Conservation (phyloP, 1,140 invertebrate species). For the Idris sp. region DNA sequence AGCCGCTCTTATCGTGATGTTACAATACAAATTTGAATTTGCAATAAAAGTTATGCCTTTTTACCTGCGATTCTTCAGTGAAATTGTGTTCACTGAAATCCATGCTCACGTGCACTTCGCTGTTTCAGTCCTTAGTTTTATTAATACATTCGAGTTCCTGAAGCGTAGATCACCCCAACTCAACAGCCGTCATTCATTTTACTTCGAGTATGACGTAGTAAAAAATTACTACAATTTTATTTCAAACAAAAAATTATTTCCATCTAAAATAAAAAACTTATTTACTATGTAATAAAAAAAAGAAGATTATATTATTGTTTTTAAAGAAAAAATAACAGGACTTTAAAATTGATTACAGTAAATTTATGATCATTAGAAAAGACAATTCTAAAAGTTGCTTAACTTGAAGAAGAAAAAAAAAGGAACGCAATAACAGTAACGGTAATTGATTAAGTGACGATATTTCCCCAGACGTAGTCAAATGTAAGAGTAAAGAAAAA, state of each 20-base stretch:
- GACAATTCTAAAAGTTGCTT: constrained; percentile 23
- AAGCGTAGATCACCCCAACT: constrained; percentile 34
- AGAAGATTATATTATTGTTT: no score
- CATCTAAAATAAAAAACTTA: no score
- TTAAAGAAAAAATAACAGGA: no score
- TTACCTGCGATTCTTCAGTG: constrained; percentile 20
- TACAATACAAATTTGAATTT: no score
- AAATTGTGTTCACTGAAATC: constrained; percentile 28
- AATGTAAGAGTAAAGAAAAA: constrained; percentile 21
- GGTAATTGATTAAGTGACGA: constrained; percentile 45
- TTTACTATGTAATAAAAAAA: no score
- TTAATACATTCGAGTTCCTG: constrained; percentile 29
- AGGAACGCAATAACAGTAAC: constrained; percentile 34
- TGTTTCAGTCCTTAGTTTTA: constrained; percentile 35
- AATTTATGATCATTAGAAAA: no score
- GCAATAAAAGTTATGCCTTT: constrained; percentile 8
- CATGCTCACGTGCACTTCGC: constrained; percentile 18
- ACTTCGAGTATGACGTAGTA: constrained; percentile 8
- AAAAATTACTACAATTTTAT: no score
- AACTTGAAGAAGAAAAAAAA: constrained; percentile 18
- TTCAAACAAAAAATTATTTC: no score
- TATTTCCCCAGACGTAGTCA: constrained; percentile 19
- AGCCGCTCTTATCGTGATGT: no score
- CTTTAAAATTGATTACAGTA: no score
- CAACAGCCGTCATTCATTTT: constrained; percentile 27